phyloP scores from a whole-genome alignment of 1,140 invertebrate genomes.

The Lepidurus apus region DNA sequence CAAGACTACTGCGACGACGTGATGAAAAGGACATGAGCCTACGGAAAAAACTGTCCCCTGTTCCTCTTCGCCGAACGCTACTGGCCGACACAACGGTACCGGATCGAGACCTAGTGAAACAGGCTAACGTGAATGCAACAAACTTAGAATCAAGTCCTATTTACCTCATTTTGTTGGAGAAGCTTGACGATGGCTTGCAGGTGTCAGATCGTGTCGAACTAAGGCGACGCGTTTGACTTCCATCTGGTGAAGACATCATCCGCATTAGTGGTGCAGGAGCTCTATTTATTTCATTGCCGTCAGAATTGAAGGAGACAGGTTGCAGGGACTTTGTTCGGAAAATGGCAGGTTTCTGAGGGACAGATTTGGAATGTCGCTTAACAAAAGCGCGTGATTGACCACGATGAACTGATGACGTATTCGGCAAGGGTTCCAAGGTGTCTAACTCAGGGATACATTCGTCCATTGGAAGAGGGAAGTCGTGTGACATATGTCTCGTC shows the following conservation, averaged over 20 bases:
- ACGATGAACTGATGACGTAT: constrained; percentile 29
- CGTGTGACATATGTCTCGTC: constrained; percentile 55
- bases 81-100: neutral
- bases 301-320: constrained; percentile 11
- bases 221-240: neutral
- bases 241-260: neutral
- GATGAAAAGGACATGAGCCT: neutral
- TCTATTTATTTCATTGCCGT: neutral
- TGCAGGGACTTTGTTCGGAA: constrained; percentile 42
- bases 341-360: constrained; percentile 37
- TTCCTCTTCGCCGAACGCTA: constrained; percentile 7
- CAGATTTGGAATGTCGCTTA: constrained; percentile 1
- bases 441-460: constrained; percentile 46
- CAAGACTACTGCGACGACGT: neutral
- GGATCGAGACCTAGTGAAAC: neutral
- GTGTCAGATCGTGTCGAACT: constrained; percentile 23
- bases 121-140: neutral
- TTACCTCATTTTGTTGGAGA: neutral
- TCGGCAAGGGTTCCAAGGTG: constrained; percentile 31
- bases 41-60: constrained; percentile 13
- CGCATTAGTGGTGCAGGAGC: neutral
- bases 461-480: constrained; percentile 55
- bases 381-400: neutral
- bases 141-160: neutral
- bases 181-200: neutral